phyloP scores from a whole-genome alignment of 2,113 vertebrate genomes.

The Chrysemys picta region DNA sequence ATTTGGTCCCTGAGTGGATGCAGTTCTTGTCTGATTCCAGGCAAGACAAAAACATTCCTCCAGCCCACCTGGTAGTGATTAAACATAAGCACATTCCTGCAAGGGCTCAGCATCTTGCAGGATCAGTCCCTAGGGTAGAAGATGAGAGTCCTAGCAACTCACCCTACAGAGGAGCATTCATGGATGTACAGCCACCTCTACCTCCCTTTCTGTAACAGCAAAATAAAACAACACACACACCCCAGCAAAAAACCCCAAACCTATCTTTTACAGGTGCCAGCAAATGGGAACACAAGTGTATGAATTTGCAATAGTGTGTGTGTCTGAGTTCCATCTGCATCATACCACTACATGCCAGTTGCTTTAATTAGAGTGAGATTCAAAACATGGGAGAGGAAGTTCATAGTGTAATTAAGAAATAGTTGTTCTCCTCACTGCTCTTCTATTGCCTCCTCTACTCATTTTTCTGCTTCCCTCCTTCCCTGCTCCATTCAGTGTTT shows the following conservation, averaged over 20 bases:
- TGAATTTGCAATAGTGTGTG: background rate
- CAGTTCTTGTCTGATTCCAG: background rate
- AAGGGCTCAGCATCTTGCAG: background rate
- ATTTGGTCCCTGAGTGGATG: background rate
- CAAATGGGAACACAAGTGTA: background rate
- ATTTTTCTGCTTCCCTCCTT: constrained; percentile 50
- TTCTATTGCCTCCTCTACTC: constrained; percentile 52
- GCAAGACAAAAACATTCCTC: background rate
- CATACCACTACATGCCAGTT: constrained; percentile 39
- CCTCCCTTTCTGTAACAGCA: background rate
- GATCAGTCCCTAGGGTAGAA: background rate
- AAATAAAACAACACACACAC: accelerated
- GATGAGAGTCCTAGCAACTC: background rate
- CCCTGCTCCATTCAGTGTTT: constrained; percentile 14
- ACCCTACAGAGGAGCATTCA: background rate
- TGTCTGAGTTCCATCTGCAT: constrained; percentile 42
- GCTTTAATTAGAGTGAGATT: constrained; percentile 62
- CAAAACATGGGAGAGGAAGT: constrained; percentile 53
- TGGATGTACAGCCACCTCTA: background rate
- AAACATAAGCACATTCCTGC: background rate
- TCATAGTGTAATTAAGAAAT: constrained; percentile 61
- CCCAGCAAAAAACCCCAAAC: accelerated
- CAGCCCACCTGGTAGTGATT: background rate
- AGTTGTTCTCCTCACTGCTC: constrained; percentile 36
- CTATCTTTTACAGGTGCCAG: constrained; percentile 7